These are phyloP conservation scores for Aquatica leii DNA, from an alignment of 2,888 invertebrate genomes.

Conservation along the genomic window DNA sequence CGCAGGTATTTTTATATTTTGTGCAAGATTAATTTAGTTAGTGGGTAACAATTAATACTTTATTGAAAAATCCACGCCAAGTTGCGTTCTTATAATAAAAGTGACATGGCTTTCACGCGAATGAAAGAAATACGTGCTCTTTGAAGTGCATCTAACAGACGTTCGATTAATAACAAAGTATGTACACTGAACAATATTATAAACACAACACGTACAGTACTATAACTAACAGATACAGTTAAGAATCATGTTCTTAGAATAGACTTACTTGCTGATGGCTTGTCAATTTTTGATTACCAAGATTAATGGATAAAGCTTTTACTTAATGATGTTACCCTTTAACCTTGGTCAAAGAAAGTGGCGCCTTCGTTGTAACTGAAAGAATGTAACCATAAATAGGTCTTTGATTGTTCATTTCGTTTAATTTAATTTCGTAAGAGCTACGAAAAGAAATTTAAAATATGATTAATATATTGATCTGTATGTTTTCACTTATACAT, in stretches of 20 bases:
- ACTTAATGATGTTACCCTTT: slow-evolving; percentile 30
- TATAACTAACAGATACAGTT: slow-evolving; percentile 14
- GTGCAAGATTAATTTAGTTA: not conserved
- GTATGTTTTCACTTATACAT: too few species aligned
- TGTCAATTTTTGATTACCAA: slow-evolving; percentile 21
- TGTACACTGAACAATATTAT: slow-evolving; percentile 4
- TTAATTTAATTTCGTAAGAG: slow-evolving; percentile 5
- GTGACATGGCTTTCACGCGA: slow-evolving; percentile 7
- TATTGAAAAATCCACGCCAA: not conserved
- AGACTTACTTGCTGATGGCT: slow-evolving; percentile 19
- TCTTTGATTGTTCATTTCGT: slow-evolving; percentile 11
- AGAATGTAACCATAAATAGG: slow-evolving; percentile 15
- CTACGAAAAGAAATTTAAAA: slow-evolving; percentile 15
- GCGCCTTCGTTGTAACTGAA: slow-evolving; percentile 27
- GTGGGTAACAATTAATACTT: not conserved
- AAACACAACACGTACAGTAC: slow-evolving; percentile 8
- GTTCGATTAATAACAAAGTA: slow-evolving; percentile 6
- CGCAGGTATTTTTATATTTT: too few species aligned
- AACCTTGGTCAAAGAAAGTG: slow-evolving; percentile 32
- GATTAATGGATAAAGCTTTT: slow-evolving; percentile 20
- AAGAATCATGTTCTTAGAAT: slow-evolving; percentile 9
- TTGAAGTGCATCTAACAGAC: slow-evolving; percentile 9
- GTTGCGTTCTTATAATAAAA: slow-evolving; percentile 8
- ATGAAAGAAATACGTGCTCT: slow-evolving; percentile 4
- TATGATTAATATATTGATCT: slow-evolving; percentile 7